Evolutionary conservation across 2,113 vertebrate species (phyloP), one percentile per base, ranked within the genome.

Genomic region (Elaphurus davidianus): DNA sequence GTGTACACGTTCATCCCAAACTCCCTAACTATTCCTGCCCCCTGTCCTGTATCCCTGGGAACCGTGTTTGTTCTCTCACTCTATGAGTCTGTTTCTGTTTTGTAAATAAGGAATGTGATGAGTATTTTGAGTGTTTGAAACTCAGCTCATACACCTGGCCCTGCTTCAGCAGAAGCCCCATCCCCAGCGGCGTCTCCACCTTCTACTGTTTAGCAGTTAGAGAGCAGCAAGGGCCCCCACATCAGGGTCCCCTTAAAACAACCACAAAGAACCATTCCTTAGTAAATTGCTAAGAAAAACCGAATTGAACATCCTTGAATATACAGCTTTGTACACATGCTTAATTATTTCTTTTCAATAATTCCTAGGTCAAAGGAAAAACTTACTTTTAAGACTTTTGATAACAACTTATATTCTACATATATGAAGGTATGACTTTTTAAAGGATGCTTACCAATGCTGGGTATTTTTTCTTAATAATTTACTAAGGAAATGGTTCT

Each of bases 361-460:
- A 33, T 74, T 93, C 71, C 23, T 52, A 82, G 9, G 36, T 52
- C 64, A 91, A 96, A 78, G 21, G 33, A 50, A 71, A 97, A 87
- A 82, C 21, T 79, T 90, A 82, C 36, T 57, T 94, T 96, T 74
- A 96, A 95, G 59, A 9, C 9, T 88, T 96, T 94, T 71, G 60
- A 91, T 47, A 87, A 5, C 36, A 67, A 52, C 55, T 91, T 64
- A 43, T 50, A 88, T 50, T 91, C 13, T 76, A 7, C 14, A 74
- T 60, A 15, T 25, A 54, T 47, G 27, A 11, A 82, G 81, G 5
- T 23, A 50, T 82, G 21, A 40, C 8, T 79, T 83, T 90, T 85
- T 86, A 64, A 81, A 43, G n/a, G 92, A 71, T 2, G 27, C 7
- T 88, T 88, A 62, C 14, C 54, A 36, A 87, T 8, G 3, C 55